phyloP scores from a whole-genome alignment of 2,113 vertebrate species.

The Cervus canadensis region DNA sequence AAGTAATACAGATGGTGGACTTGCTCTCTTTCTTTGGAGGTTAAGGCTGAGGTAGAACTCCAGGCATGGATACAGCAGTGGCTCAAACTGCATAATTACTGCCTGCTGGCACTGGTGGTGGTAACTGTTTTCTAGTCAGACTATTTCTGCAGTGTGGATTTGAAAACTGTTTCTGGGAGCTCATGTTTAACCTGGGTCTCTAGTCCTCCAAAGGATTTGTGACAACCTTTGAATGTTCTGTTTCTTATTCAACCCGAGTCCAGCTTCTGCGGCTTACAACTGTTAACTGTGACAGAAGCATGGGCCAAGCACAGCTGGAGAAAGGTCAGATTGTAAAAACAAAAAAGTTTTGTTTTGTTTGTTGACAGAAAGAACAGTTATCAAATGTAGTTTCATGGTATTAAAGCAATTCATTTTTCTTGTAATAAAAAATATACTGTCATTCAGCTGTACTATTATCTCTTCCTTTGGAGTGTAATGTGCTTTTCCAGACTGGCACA shows the following conservation, averaged over 20 bases:
- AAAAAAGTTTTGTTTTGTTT: slow-evolving; percentile 6
- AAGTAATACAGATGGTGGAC: not conserved
- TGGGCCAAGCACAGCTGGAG: not conserved
- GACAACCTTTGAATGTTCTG: not conserved
- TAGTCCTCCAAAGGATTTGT: not conserved
- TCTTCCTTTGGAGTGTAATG: slow-evolving; percentile 31
- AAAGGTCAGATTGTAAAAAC: not conserved
- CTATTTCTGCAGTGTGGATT: not conserved
- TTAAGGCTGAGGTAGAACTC: not conserved
- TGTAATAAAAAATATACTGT: not conserved
- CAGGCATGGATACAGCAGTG: not conserved
- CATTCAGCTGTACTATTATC: not conserved
- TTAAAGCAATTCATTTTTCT: slow-evolving; percentile 13
- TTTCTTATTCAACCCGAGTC: not conserved
- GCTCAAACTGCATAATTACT: not conserved
- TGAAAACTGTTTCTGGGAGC: not conserved
- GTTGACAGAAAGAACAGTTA: slow-evolving; percentile 21
- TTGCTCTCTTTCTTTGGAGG: not conserved
- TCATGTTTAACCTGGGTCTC: not conserved
- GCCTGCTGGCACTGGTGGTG: not conserved
- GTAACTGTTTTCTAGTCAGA: not conserved
- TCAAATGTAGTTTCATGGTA: not conserved
- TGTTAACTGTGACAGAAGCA: not conserved
- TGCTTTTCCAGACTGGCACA: slow-evolving; percentile 31
- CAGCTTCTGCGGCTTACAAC: not conserved